phyloP scores from a whole-genome alignment of 1,140 invertebrate species.

The Polypedilum vanderplanki region DNA sequence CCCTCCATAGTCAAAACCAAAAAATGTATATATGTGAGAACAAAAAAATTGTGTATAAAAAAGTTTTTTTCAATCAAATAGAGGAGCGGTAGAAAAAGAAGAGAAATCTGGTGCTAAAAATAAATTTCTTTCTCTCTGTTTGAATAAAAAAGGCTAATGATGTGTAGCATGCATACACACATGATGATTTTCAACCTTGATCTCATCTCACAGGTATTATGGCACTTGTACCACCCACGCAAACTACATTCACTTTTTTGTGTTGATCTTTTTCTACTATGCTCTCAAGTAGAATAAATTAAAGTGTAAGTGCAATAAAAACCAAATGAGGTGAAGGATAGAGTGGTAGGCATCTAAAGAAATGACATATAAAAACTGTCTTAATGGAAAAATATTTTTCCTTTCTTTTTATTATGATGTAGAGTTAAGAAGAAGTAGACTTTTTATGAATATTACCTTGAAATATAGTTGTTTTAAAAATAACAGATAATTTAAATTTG shows the following conservation, averaged over 20 bases:
- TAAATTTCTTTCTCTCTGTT: background rate
- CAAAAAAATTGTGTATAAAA: background rate
- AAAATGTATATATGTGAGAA: background rate
- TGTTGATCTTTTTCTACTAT: background rate
- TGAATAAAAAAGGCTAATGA: background rate
- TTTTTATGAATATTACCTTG: too few relatives aligned
- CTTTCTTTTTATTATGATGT: too few relatives aligned
- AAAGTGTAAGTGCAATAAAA: background rate
- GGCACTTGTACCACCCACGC: background rate
- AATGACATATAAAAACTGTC: background rate
- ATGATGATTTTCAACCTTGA: conserved; percentile 11
- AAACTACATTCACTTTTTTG: background rate
- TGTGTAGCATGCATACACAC: conserved; percentile 9
- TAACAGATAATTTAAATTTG: too few relatives aligned
- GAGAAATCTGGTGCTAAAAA: background rate
- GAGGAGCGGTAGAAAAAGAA: background rate
- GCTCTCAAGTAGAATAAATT: background rate
- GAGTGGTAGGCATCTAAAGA: background rate
- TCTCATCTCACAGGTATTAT: conserved; percentile 8
- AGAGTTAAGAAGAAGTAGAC: too few relatives aligned
- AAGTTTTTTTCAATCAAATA: background rate
- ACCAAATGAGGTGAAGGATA: background rate
- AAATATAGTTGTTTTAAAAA: too few relatives aligned
- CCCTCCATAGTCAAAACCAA: background rate
- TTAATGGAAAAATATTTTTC: too few relatives aligned